A percentile compares a stretch with the other conserved stretches of the same genome.
These are phyloP conservation scores for Wiebesia pumilae DNA, from an alignment of 1,140 invertebrate genomes.

Conservation along the genomic window DNA sequence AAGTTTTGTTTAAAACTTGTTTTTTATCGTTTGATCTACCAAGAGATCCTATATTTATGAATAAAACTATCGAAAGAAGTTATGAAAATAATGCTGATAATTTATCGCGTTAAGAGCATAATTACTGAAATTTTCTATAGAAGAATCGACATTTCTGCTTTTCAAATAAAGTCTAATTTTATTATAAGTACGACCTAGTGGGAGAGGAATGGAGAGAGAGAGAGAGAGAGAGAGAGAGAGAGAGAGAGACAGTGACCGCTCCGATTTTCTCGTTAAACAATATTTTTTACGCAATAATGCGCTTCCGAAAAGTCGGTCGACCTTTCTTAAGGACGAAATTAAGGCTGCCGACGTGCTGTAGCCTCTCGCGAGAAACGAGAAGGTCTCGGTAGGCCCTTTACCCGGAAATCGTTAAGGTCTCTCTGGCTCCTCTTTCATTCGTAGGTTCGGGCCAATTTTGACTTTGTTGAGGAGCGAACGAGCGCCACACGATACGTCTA, in stretches of 20 bases:
- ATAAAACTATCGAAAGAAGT: neutral
- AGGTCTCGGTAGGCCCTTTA: conserved; percentile 52
- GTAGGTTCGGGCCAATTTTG: conserved; percentile 12
- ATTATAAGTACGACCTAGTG: neutral
- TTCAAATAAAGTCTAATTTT: conserved; percentile 32
- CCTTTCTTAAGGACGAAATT: conserved; percentile 52
- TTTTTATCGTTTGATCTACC: neutral
- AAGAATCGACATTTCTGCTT: conserved; percentile 36
- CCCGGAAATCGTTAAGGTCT: conserved; percentile 64
- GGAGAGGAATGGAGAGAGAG: neutral
- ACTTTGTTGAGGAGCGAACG: conserved; percentile 56
- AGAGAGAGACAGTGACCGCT: neutral
- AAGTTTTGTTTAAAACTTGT: neutral
- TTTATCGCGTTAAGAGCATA: neutral
- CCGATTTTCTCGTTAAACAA: conserved; percentile 15
- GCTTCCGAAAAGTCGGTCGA: conserved; percentile 53
- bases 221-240: neutral
- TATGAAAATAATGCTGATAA: neutral
- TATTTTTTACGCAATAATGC: conserved; percentile 53
- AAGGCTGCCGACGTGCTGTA: neutral
- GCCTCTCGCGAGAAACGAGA: conserved; percentile 8
- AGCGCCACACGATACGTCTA: conserved; percentile 35
- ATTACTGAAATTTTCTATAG: conserved; percentile 9
- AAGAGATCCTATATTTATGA: neutral
- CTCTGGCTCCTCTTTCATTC: neutral